These are phyloP conservation scores for Uloborus diversus DNA, from an alignment of 1,140 invertebrate genomes.

Conservation along the genomic window DNA sequence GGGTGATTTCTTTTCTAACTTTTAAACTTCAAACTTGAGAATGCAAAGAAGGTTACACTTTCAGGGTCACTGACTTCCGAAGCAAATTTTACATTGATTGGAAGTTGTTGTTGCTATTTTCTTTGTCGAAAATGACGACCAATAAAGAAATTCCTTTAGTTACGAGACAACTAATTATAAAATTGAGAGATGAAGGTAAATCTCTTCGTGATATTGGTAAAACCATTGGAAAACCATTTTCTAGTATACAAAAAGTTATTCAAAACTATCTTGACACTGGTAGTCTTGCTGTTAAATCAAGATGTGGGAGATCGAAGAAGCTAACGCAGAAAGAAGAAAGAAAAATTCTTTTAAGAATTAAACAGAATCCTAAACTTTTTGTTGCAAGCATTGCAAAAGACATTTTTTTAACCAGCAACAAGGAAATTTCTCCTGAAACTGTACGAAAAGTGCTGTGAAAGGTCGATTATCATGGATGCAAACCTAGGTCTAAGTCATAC, in stretches of 20 bases:
- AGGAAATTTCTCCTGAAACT: background rate
- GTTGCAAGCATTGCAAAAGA: background rate
- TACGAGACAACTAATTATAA: background rate
- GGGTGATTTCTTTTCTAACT: too few species aligned
- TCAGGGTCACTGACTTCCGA: too few species aligned
- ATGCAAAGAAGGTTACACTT: too few species aligned
- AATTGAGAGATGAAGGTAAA: background rate
- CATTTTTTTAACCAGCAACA: background rate
- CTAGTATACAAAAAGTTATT: background rate
- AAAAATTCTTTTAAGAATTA: background rate
- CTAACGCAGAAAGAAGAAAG: background rate
- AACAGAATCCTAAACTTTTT: background rate
- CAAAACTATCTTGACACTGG: background rate
- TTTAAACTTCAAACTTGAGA: too few species aligned
- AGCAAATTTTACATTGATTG: too few species aligned
- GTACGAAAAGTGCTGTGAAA: background rate
- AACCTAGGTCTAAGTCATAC: background rate
- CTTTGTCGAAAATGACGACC: too few species aligned
- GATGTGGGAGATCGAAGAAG: background rate
- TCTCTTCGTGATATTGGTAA: background rate
- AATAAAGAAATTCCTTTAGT: background rate
- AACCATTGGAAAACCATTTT: background rate
- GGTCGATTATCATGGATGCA: background rate
- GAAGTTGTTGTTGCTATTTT: too few species aligned
- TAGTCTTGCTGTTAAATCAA: background rate